Conservation (phyloP, 2,797 vertebrate species). For the Spinus olivaceus region DNA sequence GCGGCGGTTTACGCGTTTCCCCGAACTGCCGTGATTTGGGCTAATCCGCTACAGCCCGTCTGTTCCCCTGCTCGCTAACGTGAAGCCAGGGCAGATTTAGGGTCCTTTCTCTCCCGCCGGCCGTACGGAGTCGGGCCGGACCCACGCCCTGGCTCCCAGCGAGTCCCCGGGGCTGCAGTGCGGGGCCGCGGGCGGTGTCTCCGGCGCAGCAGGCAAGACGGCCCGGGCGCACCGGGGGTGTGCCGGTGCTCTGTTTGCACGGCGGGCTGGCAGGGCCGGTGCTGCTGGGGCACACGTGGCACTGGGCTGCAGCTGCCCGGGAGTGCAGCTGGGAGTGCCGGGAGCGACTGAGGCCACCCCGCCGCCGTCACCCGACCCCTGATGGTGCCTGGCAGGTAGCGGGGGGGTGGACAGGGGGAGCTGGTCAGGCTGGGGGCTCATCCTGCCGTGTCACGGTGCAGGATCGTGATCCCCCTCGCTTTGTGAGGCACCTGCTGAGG, state of each 20-base stretch:
- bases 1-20: fast-evolving
- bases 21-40: not conserved
- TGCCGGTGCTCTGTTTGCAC: not conserved
- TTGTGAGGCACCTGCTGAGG: not conserved
- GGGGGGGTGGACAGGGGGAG: fast-evolving
- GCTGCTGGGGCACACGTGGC: not conserved
- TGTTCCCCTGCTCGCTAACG: not conserved
- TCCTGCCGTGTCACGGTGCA: not conserved
- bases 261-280: not conserved
- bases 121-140: not conserved
- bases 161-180: not conserved
- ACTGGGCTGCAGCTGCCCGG: not conserved
- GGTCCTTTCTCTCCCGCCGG: not conserved
- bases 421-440: not conserved
- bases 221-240: not conserved
- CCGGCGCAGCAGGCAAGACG: not conserved
- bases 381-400: not conserved
- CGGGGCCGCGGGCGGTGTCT: not conserved
- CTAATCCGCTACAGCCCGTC: not conserved
- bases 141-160: fast-evolving
- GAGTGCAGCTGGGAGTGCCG: not conserved
- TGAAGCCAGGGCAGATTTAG: not conserved
- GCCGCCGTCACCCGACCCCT: not conserved
- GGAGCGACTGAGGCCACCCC: not conserved
- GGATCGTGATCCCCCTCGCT: fast-evolving